A percentile compares a stretch with the other conserved stretches of the same genome.
Conservation (phyloP, 2,113 vertebrate species). For the Propithecus coquereli region DNA sequence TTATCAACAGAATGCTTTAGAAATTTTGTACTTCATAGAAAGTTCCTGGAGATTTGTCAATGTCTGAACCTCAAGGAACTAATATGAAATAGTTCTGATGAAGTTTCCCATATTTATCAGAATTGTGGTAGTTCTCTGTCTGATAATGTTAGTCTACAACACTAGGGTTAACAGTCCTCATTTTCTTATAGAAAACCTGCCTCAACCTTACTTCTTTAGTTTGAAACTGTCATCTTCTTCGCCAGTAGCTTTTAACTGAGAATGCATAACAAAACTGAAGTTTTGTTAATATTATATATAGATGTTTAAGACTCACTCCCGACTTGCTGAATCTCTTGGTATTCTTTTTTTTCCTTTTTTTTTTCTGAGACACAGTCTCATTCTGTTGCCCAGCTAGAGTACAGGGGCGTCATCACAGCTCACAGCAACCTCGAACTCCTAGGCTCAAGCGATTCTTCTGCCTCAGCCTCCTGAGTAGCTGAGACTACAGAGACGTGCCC, state of each 20-base stretch:
- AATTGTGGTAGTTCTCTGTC: neutral
- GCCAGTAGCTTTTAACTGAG: neutral
- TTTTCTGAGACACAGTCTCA: too few relatives aligned
- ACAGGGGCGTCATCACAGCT: too few relatives aligned
- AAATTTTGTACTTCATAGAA: neutral
- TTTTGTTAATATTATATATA: neutral
- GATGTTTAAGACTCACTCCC: neutral
- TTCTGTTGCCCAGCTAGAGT: too few relatives aligned
- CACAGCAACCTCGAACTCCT: too few relatives aligned
- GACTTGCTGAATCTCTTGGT: neutral
- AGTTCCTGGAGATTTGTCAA: neutral
- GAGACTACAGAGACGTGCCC: too few relatives aligned
- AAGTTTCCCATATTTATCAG: neutral
- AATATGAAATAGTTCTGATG: neutral
- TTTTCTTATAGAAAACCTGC: constrained; percentile 2
- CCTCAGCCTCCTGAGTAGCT: too few relatives aligned
- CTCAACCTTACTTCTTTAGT: neutral
- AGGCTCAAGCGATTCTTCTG: too few relatives aligned
- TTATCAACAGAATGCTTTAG: neutral
- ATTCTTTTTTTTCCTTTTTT: neutral
- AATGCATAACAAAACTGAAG: neutral
- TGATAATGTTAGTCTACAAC: neutral
- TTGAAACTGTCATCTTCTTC: neutral
- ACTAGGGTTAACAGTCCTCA: neutral
- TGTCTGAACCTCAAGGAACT: neutral